phyloP scores from a whole-genome alignment of 2,888 invertebrate genomes.

The Labia minor region DNA sequence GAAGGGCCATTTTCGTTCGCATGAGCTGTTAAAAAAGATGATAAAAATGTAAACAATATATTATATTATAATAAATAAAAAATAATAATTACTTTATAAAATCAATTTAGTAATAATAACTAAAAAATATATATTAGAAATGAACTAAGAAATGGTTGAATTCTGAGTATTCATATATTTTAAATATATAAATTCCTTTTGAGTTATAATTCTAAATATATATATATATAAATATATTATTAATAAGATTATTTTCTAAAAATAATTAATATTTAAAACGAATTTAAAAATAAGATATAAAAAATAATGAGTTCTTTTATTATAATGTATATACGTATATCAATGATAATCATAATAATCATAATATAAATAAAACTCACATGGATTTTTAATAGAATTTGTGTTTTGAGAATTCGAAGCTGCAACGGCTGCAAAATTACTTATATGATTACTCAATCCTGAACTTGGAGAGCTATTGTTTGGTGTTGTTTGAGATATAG shows the following conservation, averaged over 20 bases:
- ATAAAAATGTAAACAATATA: constrained; percentile 17
- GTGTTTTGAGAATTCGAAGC: constrained; percentile 29
- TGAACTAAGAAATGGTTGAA: too few species aligned
- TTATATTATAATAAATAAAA: constrained; percentile 24
- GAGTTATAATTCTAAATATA: too few species aligned
- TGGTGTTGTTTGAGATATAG: constrained; percentile 33
- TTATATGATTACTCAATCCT: constrained; percentile 35
- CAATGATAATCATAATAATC: background rate
- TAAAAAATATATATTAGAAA: too few species aligned
- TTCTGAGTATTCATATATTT: too few species aligned
- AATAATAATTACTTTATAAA: too few species aligned
- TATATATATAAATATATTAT: too few species aligned
- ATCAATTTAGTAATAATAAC: too few species aligned
- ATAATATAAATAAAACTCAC: constrained; percentile 33
- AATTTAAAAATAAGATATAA: too few species aligned
- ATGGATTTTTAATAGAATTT: constrained; percentile 37
- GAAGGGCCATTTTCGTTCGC: constrained; percentile 37
- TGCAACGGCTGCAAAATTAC: constrained; percentile 33
- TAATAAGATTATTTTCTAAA: too few species aligned
- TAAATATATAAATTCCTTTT: too few species aligned
- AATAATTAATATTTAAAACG: too few species aligned
- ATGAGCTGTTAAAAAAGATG: constrained; percentile 33
- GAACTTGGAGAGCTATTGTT: constrained; percentile 39
- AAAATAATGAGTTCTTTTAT: too few species aligned
- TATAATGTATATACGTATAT: background rate